Evolutionary conservation across 2,797 vertebrate genomes (phyloP).

Genomic region (Potorous gilbertii): DNA sequence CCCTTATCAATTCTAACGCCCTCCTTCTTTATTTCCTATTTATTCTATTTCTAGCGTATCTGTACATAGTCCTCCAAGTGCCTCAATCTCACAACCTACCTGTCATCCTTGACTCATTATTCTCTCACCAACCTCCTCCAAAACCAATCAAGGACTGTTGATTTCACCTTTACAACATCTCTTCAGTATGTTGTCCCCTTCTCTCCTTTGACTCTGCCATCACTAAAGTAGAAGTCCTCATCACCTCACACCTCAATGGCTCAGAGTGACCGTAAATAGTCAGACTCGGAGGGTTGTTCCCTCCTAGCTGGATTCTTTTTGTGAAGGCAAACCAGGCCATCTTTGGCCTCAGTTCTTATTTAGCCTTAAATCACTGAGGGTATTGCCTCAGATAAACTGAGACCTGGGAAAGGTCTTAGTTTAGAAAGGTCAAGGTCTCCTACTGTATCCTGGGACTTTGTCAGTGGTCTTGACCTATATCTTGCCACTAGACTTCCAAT

Average conservation of each 20-base stretch:
- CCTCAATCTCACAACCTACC: neutral
- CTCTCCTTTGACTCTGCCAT: neutral
- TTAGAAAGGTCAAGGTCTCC: neutral
- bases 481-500: neutral
- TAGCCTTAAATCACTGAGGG: neutral
- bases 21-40: neutral
- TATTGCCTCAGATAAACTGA: neutral
- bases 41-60: neutral
- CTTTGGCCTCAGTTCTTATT: neutral
- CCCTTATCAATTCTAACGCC: neutral
- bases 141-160: neutral
- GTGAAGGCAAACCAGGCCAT: neutral
- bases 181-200: neutral
- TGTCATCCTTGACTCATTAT: neutral
- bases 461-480: neutral
- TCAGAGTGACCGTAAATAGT: neutral
- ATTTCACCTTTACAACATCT: neutral
- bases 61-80: neutral
- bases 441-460: neutral
- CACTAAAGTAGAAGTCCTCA: neutral
- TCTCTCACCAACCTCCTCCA: neutral
- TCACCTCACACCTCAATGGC: neutral
- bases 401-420: neutral
- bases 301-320: neutral
- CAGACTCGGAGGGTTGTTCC: neutral